Base-by-base conservation (phyloP, 2,113 vertebrate genomes). In the Rhizomys pruinosus region DNA sequence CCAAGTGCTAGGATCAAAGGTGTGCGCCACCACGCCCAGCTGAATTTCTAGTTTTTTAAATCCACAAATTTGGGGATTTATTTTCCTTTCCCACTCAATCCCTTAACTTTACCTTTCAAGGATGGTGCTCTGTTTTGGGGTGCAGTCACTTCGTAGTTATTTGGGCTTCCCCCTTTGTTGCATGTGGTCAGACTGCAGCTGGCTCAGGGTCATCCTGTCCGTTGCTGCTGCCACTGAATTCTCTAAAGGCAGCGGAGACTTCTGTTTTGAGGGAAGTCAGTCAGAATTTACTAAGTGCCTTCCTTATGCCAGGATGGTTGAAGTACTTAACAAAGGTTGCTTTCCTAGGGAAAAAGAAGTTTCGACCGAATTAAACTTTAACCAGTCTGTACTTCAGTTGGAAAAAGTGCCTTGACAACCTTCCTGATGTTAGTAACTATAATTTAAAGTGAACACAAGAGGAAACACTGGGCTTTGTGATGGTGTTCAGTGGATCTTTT, bases 291-390 rank as follows among this genome's bases (percentile, higher is more conserved):
- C 22, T 20, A 10, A 73, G 37, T 22, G 17, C 39, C 17, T 79
- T 22, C 34, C 71, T 76, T 89, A 27, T 89, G 37, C 39, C 29
- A 44, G 9, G 9, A 72, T 68, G 22, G 3, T 15, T 23, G 22
- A 89, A 57, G 42, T n/a, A 61, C 42, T 73, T 73, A 61, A 63
- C 5, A 11, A 32, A 47, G 15, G 15, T 44, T 77, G 52, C 42
- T 84, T 94, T 90, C n/a, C 2, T 5, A 42, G 16, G 55, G 47
- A 79, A 71, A 94, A 91, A 29, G 42, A 88, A 23, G 5, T 22
- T 79, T 91, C 37, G 80, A 74, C 80, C 44, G 96, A 93, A 66
- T 16, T 17, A 29, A 90, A 25, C 10, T 89, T 90, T 81, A 59
- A 64, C 57, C 47, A 52, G 8, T 87, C 77, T 93, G 77, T 84